These are phyloP conservation scores for Bovichtus diacanthus DNA, from an alignment of 2,797 vertebrate genomes.

Conservation along the genomic window DNA sequence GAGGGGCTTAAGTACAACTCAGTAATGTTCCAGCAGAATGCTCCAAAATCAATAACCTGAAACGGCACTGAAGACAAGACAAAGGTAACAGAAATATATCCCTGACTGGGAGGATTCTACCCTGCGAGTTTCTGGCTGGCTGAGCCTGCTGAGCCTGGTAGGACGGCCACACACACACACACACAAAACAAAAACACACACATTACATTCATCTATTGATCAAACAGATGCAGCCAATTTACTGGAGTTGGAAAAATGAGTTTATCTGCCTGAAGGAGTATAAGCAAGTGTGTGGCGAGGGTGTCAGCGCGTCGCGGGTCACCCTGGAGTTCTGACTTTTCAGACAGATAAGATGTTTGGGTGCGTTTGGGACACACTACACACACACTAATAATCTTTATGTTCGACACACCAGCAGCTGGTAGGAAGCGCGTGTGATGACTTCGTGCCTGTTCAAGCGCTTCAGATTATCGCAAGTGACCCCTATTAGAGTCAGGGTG, in stretches of 20 bases:
- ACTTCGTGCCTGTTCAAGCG: constrained; percentile 28
- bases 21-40: constrained; percentile 17
- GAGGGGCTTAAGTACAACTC: constrained; percentile 7
- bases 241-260: constrained; percentile 50
- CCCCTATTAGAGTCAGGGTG: constrained; percentile 60
- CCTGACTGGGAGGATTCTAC: constrained; percentile 16
- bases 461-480: constrained; percentile 62
- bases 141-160: constrained; percentile 36
- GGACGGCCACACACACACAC: constrained; percentile 8
- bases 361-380: not conserved
- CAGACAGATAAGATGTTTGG: constrained; percentile 23
- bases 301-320: constrained; percentile 23
- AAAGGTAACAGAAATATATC: constrained; percentile 17
- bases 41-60: constrained; percentile 20
- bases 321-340: constrained; percentile 42
- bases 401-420: constrained; percentile 32
- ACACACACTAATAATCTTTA: constrained; percentile 52
- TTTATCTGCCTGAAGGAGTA: constrained; percentile 50
- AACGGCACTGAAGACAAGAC: not conserved
- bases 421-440: constrained; percentile 39
- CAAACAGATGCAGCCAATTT: constrained; percentile 56
- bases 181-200: not conserved
- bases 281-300: constrained; percentile 23
- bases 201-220: constrained; percentile 44
- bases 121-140: constrained; percentile 33